phyloP scores from a whole-genome alignment of 2,888 invertebrate species.

The Phaedon cochleariae region DNA sequence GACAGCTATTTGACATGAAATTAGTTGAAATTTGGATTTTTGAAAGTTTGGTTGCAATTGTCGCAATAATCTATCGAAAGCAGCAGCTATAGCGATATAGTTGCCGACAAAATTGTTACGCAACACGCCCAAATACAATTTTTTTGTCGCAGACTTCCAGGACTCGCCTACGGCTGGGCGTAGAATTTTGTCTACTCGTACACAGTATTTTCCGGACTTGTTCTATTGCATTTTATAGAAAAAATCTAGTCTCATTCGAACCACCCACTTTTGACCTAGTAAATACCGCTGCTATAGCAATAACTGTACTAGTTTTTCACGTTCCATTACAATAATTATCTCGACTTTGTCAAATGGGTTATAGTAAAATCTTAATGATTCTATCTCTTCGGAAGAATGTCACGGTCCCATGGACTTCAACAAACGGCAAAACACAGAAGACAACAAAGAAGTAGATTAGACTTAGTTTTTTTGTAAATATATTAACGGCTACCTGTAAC shows the following conservation, averaged over 20 bases:
- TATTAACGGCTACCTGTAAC: not conserved
- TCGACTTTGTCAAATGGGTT: not conserved
- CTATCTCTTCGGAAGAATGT: not conserved
- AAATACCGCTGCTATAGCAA: not conserved
- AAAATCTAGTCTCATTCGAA: not conserved
- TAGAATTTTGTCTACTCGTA: no score
- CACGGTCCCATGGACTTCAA: not conserved
- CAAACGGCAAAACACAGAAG: not conserved
- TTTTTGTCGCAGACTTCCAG: no score
- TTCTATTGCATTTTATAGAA: no score
- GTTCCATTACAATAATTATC: not conserved
- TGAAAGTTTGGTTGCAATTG: no score
- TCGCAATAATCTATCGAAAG: no score
- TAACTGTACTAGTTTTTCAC: not conserved
- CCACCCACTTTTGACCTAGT: not conserved
- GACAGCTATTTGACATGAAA: no score
- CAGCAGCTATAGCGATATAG: no score
- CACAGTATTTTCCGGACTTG: no score
- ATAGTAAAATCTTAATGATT: not conserved
- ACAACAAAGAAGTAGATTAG: not conserved
- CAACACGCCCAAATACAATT: no score
- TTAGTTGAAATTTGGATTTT: no score
- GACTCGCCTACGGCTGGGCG: no score
- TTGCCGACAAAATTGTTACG: no score
- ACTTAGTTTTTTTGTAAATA: not conserved